Conservation (phyloP, 2,888 invertebrate genomes). For the Drosophila phalerata region DNA sequence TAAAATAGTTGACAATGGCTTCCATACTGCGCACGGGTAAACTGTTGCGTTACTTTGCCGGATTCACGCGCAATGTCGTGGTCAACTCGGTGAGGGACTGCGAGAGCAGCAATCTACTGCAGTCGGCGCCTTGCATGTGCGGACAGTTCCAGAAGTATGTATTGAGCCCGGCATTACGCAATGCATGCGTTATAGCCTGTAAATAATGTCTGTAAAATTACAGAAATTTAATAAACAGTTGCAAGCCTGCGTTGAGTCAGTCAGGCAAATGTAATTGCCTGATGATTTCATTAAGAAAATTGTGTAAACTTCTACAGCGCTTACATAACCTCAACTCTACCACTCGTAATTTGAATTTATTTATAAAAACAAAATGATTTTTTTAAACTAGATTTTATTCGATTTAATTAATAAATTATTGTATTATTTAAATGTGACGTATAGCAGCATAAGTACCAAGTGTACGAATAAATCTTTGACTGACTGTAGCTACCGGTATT, state of each 20-base stretch:
- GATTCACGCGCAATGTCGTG: constrained; percentile 90
- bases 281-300: constrained; percentile 32
- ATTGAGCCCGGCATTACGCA: constrained; percentile 73
- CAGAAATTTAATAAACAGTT: background rate
- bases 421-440: background rate
- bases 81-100: constrained; percentile 89
- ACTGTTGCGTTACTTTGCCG: constrained; percentile 90
- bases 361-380: background rate
- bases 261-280: constrained; percentile 4
- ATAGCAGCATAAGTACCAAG: background rate
- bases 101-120: constrained; percentile 87
- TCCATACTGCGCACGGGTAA: constrained; percentile 89
- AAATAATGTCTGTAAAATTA: background rate
- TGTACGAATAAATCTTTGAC: no score
- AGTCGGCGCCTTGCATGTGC: constrained; percentile 86
- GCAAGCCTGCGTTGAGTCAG: background rate
- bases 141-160: constrained; percentile 86
- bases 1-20: constrained; percentile 74
- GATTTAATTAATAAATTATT: background rate
- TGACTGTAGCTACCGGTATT: background rate
- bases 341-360: background rate
- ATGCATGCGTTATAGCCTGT: constrained; percentile 34
- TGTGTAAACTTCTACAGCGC: constrained; percentile 12
- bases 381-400: background rate
- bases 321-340: constrained; percentile 60